Evolutionary conservation across 2,888 invertebrate species (phyloP).

Genomic region (Chouioia cunea): DNA sequence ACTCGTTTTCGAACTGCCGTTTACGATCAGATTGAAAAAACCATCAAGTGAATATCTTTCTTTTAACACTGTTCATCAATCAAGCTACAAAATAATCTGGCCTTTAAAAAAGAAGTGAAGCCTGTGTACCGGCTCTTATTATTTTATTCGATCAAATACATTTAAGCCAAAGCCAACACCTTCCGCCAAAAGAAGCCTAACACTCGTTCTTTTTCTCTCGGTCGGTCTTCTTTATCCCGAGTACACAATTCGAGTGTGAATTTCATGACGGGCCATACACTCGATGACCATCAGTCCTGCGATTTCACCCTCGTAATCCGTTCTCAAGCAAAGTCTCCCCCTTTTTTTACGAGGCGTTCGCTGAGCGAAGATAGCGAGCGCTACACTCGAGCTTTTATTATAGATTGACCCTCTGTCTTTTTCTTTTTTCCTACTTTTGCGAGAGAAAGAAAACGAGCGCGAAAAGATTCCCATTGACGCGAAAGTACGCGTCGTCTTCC

Average conservation of each 20-base stretch:
- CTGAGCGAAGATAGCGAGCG: conserved; percentile 58
- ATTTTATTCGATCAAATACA: conserved; percentile 14
- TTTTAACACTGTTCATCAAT: no score
- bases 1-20: no score
- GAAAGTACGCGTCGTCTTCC: conserved; percentile 49
- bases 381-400: conserved; percentile 61
- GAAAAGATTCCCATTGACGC: conserved; percentile 44
- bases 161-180: not conserved
- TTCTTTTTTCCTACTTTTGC: conserved; percentile 25
- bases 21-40: no score
- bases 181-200: not conserved
- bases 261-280: conserved; percentile 47
- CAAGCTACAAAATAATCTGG: no score
- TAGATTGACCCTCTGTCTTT: conserved; percentile 62
- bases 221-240: conserved; percentile 24
- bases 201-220: not conserved
- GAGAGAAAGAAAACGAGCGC: no score
- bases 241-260: conserved; percentile 46
- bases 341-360: conserved; percentile 65
- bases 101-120: not conserved
- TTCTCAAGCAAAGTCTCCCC: conserved; percentile 62
- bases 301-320: conserved; percentile 67
- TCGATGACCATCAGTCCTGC: conserved; percentile 53
- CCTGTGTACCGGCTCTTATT: conserved; percentile 17
- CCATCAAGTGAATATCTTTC: no score